Base-by-base conservation (phyloP, 2,888 invertebrate genomes). In the Netelia virgata region DNA sequence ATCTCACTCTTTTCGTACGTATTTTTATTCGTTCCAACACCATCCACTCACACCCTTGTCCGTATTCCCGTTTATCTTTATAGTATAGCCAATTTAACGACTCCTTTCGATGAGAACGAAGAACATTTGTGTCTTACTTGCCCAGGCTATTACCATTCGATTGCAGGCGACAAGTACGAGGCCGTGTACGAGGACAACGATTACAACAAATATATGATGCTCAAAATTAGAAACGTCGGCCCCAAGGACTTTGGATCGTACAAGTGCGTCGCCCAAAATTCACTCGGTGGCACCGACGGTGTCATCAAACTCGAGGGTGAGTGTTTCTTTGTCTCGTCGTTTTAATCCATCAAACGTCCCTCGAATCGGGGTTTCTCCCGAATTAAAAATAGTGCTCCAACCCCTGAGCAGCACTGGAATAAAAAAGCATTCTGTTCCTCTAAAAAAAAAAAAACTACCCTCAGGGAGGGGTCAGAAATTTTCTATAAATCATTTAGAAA, bases 201-300 rank as follows among this genome's bases (percentile, higher is more conserved):
- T 90, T 98, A 98, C 95, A 98, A 96, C 93, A 96, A 97, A 93
- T 97, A 97, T 94, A 98, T 98, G 98, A 97, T 97, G 95, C 95
- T 98, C 92, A 98, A 97, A 94, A 97, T 98, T 93, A 95, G 97
- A 82, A 96, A 96, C 93, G 97, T 98, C 87, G 96, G 96, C 72
- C 94, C 95, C 84, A 95, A 95, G 90, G 98, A 98, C 94, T 98
- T 97, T 93, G 97, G 97, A 82, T 97, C 97, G 75, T 98, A 98
- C 95, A 97, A 97, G 93, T 98, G 98, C 93, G 97, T 98, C 86
- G 98, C 98, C 74, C 98, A 98, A 94, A 98, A 98, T 94, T 98
- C 98, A 59, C 95, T 97, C 53, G 98, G 98, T 80, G 97, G 97
- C 94, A 98, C 98, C 57, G 98, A 98, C 94, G 98, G 98, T 68